These are phyloP conservation scores for Lepidurus couesii DNA, from an alignment of 1,140 invertebrate genomes.

Conservation along the genomic window DNA sequence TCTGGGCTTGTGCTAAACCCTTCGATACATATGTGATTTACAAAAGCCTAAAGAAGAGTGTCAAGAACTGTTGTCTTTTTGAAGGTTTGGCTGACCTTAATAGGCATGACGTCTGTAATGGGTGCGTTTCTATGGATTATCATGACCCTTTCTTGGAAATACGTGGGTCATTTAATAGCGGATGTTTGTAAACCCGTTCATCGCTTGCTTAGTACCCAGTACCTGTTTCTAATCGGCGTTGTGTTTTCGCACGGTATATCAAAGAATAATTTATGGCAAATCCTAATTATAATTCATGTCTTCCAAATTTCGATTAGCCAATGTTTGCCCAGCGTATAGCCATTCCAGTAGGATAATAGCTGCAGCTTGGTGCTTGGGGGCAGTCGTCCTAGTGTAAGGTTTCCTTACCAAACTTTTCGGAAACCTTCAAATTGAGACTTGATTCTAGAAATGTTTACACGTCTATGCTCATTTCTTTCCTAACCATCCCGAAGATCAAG, in stretches of 20 bases:
- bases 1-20: constrained; percentile 23
- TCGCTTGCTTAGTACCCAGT: neutral
- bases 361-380: constrained; percentile 22
- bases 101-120: neutral
- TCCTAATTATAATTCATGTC: neutral
- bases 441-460: constrained; percentile 11
- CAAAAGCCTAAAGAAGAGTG: neutral
- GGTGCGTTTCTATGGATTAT: neutral
- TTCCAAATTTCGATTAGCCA: neutral
- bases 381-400: constrained; percentile 18
- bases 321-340: neutral
- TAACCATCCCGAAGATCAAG: constrained; percentile 25
- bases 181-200: constrained; percentile 13
- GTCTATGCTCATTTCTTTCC: constrained; percentile 20
- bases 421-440: neutral
- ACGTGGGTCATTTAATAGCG: neutral
- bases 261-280: neutral
- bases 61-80: neutral
- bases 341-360: constrained; percentile 19
- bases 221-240: neutral
- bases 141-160: neutral
- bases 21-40: neutral
- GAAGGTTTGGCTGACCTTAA: neutral
- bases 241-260: neutral
- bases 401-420: neutral